Evolutionary conservation across 2,797 vertebrate genomes (phyloP), one percentile per base, ranked within the genome.

Genomic region (Phalloptychus januarius): DNA sequence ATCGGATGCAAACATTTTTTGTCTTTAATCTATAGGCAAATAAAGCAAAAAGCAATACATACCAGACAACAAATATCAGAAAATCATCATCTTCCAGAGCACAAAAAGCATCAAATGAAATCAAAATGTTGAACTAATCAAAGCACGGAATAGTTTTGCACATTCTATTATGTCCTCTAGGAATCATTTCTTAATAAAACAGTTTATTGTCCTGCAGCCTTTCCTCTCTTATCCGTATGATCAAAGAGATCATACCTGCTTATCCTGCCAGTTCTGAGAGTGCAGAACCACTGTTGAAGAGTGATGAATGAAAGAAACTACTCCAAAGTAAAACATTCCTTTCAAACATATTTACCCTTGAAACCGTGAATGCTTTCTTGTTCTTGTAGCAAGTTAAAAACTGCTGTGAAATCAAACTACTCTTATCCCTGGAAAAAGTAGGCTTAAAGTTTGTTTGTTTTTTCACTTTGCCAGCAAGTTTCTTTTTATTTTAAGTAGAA

Each of bases 1-100:
- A 13, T 82, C 89, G 2, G 77, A 4, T 70, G 91, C 86, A 23
- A 83, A 88, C 96, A 97, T 97, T 75, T 44, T 77, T 54, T 79
- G 33, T 36, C 65, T 15, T 81, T 31, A 70, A 72, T 36, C 73
- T 86, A 48, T 4, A 52, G 3, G 50, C 73, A 71, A 10, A 74
- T 85, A 28, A 78, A 87, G 86, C 1, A 44, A 0, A 77, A 71
- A 74, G 76, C 15, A 23, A 44, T 0, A 74, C 8, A 74, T 25
- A 71, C 28, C 6, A 61, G 28, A 20, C 61, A 38, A 18, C 36
- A 20, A 63, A 33, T 16, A 61, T 65, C 18, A 38, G 36, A 18
- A 65, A 65, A 63, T 6, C 7, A 63, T 8, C 2, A 1, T 33
- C 28, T 31, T 61, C 6, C 28, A 33, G 28, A 61, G 15, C 56